Percentiles rank a stretch among this genome's conserved stretches.
phyloP scores from a whole-genome alignment of 92 coral and sea anemone species.

The Bergia sp. region DNA sequence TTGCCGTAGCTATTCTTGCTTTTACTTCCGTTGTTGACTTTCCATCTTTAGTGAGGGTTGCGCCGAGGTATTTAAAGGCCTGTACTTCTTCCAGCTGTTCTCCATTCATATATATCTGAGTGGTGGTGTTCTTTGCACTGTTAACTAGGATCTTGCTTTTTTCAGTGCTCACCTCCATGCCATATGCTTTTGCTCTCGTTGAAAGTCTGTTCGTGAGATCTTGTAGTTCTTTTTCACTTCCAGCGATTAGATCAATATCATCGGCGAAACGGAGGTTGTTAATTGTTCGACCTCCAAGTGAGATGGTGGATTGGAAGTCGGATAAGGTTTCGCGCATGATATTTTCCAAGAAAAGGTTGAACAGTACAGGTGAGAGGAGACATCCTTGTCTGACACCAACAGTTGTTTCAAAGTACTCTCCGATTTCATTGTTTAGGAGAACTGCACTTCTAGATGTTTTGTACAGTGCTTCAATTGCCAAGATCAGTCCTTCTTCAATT shows the following conservation, averaged over 20 bases:
- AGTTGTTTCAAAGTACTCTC: slow-evolving; percentile 19
- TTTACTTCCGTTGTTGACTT: no score
- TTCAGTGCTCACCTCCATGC: no score
- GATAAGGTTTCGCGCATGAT: slow-evolving; percentile 17
- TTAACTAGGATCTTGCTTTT: no score
- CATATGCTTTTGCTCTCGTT: background rate
- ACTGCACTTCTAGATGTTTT: background rate
- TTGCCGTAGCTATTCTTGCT: no score
- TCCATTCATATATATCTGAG: no score
- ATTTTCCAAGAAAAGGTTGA: slow-evolving; percentile 26
- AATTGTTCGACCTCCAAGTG: slow-evolving; percentile 28
- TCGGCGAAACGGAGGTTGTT: slow-evolving; percentile 30
- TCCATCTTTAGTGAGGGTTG: no score
- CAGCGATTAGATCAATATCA: slow-evolving; percentile 41
- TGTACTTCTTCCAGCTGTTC: no score
- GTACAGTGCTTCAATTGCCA: background rate
- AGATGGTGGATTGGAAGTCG: background rate
- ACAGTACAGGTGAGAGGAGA: slow-evolving; percentile 27
- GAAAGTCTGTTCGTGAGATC: background rate
- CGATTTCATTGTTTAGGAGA: background rate
- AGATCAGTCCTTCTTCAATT: background rate
- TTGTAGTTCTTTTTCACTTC: background rate
- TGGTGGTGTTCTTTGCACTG: no score
- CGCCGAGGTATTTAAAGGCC: no score
- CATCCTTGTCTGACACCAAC: slow-evolving; percentile 41